Evolutionary conservation across 1,140 invertebrate species (phyloP), one percentile per base, ranked within the genome.

Genomic region (Megalopta genalis): DNA sequence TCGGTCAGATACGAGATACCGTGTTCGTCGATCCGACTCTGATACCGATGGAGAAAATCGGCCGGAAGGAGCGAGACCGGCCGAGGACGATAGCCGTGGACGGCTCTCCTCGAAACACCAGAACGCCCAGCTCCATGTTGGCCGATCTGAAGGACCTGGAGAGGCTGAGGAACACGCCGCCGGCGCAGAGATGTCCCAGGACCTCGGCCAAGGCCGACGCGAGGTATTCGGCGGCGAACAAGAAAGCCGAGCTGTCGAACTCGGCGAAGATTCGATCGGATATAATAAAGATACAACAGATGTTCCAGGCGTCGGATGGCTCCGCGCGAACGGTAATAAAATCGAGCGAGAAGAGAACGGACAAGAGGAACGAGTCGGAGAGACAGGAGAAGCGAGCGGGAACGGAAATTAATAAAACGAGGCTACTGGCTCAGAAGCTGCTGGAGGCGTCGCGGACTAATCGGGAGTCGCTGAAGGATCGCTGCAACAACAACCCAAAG

Each of bases 81-180:
- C 81, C 82, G 16, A 74, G 71, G 32, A 82, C 86, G 12, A 68
- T 82, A 9, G 77, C 66, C 2, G 27, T 82, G 0, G 64, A 74
- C 9, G 66, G 65, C 14, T 57, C 42, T 37, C 27, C 10, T 4
- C 77, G 81, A 18, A 12, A 71, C 23, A 1, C 27, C 9, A 77
- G 81, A 18, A 57, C 72, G 0, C 57, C 69, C 2, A 87, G 68
- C 12, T 81, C 88, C 32, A 88, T 92, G 87, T 60, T 92, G 25
- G 91, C 91, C 0, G 90, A 90, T 57, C 68, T 92, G 54, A 86
- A 88, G 46, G 91, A 92, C 46, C 63, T 92, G 2, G 91, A 92
- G 54, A 86, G 88, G 9, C 59, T 92, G 2, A 82, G 90, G 52
- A 92, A 87, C 46, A 90, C 87, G 9, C 86, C 90, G 12, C 52